A percentile compares a stretch with the other conserved stretches of the same genome.
phyloP scores from a whole-genome alignment of 1,140 invertebrate genomes.

The Drosophila sucinea region DNA sequence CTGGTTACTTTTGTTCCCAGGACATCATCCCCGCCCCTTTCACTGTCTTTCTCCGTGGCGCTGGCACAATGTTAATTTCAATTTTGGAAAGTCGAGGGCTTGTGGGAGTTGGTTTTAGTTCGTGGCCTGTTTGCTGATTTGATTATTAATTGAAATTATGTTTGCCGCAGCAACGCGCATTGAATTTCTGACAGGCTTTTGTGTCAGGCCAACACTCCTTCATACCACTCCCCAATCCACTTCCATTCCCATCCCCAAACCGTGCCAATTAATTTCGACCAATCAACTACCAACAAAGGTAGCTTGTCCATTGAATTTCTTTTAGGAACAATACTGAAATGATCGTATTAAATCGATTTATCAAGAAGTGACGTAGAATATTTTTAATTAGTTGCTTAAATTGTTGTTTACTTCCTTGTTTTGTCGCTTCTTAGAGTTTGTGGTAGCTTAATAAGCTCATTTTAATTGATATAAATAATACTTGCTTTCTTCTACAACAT shows the following conservation, averaged over 20 bases:
- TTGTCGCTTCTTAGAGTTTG: no score
- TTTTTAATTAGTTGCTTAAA: no score
- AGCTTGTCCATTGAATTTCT: background rate
- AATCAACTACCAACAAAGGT: background rate
- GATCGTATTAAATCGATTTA: no score
- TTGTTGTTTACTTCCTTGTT: no score
- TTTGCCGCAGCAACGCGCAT: slow-evolving; percentile 60
- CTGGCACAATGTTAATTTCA: slow-evolving; percentile 67
- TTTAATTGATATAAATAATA: no score
- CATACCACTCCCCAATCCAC: background rate
- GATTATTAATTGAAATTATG: slow-evolving; percentile 80
- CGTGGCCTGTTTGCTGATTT: slow-evolving; percentile 62
- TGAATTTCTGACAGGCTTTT: slow-evolving; percentile 74
- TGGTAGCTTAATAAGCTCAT: no score
- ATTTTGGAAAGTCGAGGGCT: slow-evolving; percentile 59
- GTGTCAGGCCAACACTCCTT: slow-evolving; percentile 40
- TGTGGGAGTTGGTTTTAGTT: slow-evolving; percentile 43
- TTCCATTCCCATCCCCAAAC: background rate
- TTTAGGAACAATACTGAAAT: no score
- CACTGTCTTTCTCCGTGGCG: background rate
- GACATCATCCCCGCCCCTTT: background rate
- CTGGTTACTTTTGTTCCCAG: slow-evolving; percentile 64
- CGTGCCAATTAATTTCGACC: slow-evolving; percentile 14
- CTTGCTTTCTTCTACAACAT: no score
- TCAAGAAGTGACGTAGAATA: no score